phyloP scores from a whole-genome alignment of 2,113 vertebrate species.

The Oreochromis spilurus region DNA sequence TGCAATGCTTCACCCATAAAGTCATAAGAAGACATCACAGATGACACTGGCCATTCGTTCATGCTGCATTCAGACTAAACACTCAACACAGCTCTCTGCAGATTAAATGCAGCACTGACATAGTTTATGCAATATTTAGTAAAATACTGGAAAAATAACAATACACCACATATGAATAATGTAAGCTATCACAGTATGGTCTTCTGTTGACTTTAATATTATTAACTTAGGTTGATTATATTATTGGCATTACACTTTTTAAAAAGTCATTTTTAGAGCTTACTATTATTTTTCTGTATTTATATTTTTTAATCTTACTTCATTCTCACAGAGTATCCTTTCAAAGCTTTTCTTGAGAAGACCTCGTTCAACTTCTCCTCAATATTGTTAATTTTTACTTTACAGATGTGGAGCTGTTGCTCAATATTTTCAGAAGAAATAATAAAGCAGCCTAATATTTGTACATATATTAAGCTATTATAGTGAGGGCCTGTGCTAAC shows the following conservation, averaged over 20 bases:
- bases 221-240: not conserved
- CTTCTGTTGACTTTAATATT: not conserved
- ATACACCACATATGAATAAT: not conserved
- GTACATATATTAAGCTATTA: not conserved
- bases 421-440: not conserved
- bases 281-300: not conserved
- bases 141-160: not conserved
- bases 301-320: not conserved
- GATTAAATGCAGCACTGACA: not conserved
- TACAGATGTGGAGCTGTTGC: not conserved
- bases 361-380: not conserved
- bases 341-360: not conserved
- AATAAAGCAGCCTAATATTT: not conserved
- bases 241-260: not conserved
- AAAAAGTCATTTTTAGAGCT: not conserved
- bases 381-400: not conserved
- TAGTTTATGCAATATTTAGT: not conserved
- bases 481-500: not conserved
- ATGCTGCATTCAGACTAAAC: not conserved
- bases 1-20: not conserved
- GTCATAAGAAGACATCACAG: not conserved
- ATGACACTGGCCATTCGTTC: not conserved
- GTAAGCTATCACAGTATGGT: not conserved
- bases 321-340: not conserved
- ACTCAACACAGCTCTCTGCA: not conserved